Evolutionary conservation across 2,888 invertebrate genomes (phyloP), one percentile per base, ranked within the genome.

Genomic region (Hirtodrosophila trivittata): DNA sequence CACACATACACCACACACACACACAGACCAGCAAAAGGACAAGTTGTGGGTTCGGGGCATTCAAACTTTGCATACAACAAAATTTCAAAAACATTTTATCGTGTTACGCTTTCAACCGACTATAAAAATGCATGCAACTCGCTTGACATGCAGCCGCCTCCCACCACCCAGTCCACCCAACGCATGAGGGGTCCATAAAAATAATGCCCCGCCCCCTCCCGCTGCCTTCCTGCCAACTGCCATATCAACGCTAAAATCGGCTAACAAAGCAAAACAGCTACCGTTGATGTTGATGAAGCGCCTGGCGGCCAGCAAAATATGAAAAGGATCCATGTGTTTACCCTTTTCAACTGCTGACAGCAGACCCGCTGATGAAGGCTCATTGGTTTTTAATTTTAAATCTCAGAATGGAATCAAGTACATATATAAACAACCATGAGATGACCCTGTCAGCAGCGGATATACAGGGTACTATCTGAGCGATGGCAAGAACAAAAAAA

Each of bases 11-110:
- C 18, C 42, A 50, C 14, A 60, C 42, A 49, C 14, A 49, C 39
- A 26, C 30, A 32, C n/a, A 9, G 28, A 12, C 59, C 75, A 80
- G 5, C 28, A 28, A 4, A 28, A 69, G 83, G 73, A 63, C 69
- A 70, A 82, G 66, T 65, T 83, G 86, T 71, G 84, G 83, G 64
- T 66, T 78, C 60, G 49, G 66, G 77, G 66, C 57, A 58, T 73
- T 73, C 66, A 80, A 81, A 83, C 64, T 76, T 86, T 76, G 39
- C 62, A 58, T 47, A 67, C 58, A 83, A 73, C 71, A 74, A 74
- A 66, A 69, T 60, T 83, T 65, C 21, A 38, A 76, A 86, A 84
- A 81, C 77, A 86, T 82, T 84, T 82, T 82, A 82, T 82, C 81
- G 75, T 77, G 77, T 77, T 86, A 73, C 67, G 84, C 82, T 82